These are phyloP conservation scores for Gila orcuttii DNA, from an alignment of 2,113 vertebrate species.

Conservation along the genomic window DNA sequence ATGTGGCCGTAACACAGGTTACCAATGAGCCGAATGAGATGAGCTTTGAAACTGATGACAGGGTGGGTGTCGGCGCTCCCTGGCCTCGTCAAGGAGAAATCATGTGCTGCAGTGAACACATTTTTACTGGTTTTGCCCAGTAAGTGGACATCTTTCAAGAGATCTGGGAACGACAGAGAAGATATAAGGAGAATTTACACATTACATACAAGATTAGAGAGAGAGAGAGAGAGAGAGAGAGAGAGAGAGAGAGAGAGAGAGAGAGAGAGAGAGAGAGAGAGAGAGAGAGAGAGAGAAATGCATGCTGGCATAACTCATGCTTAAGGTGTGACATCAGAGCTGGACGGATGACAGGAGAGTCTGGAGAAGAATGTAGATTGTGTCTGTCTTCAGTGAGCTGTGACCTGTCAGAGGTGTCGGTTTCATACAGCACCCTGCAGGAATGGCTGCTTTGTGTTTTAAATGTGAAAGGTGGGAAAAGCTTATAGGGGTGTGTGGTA, in stretches of 20 bases:
- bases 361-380: slow-evolving; percentile 23
- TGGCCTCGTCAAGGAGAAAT: slow-evolving; percentile 67
- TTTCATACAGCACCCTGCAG: slow-evolving; percentile 28
- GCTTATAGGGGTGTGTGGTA: slow-evolving; percentile 27
- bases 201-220: neutral
- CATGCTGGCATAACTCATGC: neutral
- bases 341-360: slow-evolving; percentile 37
- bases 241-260: neutral
- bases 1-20: slow-evolving; percentile 88
- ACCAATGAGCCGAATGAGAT: slow-evolving; percentile 92
- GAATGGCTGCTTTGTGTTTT: slow-evolving; percentile 39
- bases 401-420: slow-evolving; percentile 39
- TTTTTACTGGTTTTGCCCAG: slow-evolving; percentile 82
- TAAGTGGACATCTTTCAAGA: slow-evolving; percentile 82
- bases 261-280: neutral
- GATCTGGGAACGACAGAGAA: slow-evolving; percentile 72
- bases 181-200: slow-evolving; percentile 28
- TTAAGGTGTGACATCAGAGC: slow-evolving; percentile 28
- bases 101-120: slow-evolving; percentile 81
- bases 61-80: slow-evolving; percentile 75
- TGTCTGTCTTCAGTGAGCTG: slow-evolving; percentile 27
- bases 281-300: slow-evolving; percentile 4
- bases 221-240: neutral
- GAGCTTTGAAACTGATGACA: slow-evolving; percentile 86
- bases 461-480: slow-evolving; percentile 35